Evolutionary conservation across 2,797 vertebrate genomes (phyloP), one percentile per base, ranked within the genome.

Genomic region (Sphenopsis melanotis): DNA sequence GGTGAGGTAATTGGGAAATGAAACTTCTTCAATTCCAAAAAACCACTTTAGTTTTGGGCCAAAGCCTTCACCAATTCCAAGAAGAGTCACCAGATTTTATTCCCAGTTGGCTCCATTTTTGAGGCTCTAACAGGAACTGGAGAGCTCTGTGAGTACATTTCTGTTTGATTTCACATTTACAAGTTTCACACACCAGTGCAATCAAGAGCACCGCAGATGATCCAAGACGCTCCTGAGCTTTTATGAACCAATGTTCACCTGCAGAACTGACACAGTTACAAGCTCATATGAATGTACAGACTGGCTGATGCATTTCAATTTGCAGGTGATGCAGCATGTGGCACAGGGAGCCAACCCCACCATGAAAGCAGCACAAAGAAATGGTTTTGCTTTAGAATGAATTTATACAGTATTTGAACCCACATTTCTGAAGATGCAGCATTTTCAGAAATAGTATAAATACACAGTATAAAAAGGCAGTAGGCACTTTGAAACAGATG

Each of bases 381-480:
- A 96, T 90, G 95, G 69, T 23, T 91, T 96, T 88, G 94, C 87
- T 94, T 92, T 65, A 93, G 68, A 94, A 95, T 80, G 75, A 93
- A 80, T 39, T 49, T 21, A 72, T 29, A 68, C 34, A 42, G 69
- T 50, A 42, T 59, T 90, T 74, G 39, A 89, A 90, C 15, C 44
- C 50, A 76, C 46, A 87, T 94, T 96, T 96, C 89, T 94, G 79
- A 97, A 96, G 86, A 95, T 59, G 93, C 32, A 95, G 69, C 81
- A 95, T 96, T 95, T 96, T 95, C 96, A 97, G 95, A 97, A 96
- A 93, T 69, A 84, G 83, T 32, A 84, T 9, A 55, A 72, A 82
- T 61, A 96, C 94, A 80, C 55, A 83, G 81, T 41, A 75, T 29
- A 61, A 64, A 86, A 92, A 95, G 59, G 44, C 91, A 91, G 27